These are phyloP conservation scores for Synanthedon andrenaeformis DNA, from an alignment of 2,888 invertebrate genomes.

Conservation along the genomic window DNA sequence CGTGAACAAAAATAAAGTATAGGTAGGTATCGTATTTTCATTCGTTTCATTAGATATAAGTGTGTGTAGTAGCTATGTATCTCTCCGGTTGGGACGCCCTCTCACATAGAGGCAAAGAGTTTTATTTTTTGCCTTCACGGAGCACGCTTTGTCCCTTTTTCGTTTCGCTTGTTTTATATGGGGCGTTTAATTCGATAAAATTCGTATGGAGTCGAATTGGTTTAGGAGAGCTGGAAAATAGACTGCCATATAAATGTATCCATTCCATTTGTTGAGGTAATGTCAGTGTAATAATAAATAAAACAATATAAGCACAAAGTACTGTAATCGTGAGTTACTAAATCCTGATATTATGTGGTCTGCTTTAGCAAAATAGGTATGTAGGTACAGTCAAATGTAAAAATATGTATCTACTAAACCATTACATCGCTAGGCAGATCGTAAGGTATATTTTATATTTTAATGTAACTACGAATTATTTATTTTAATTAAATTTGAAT, in stretches of 20 bases:
- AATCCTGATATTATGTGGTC: too few relatives aligned
- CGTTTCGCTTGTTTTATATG: slow-evolving; percentile 56
- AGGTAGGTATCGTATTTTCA: slow-evolving; percentile 8
- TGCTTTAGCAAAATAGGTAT: too few relatives aligned
- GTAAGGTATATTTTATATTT: too few relatives aligned
- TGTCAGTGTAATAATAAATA: slow-evolving; percentile 11
- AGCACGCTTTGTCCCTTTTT: slow-evolving; percentile 48
- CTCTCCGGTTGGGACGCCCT: slow-evolving; percentile 12
- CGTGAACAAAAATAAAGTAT: slow-evolving; percentile 6
- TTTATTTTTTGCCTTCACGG: slow-evolving; percentile 36
- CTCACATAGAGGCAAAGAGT: slow-evolving; percentile 23
- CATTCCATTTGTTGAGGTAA: slow-evolving; percentile 3
- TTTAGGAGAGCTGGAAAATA: slow-evolving; percentile 38
- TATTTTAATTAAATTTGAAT: too few relatives aligned
- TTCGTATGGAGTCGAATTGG: slow-evolving; percentile 47
- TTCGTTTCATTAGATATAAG: slow-evolving; percentile 18
- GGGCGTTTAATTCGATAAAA: slow-evolving; percentile 59
- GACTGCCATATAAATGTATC: slow-evolving; percentile 24
- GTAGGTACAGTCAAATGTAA: too few relatives aligned
- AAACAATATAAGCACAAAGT: background rate
- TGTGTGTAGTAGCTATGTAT: slow-evolving; percentile 3
- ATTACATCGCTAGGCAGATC: too few relatives aligned
- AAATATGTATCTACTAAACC: too few relatives aligned
- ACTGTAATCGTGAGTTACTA: too few relatives aligned
- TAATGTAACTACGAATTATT: too few relatives aligned